Evolutionary conservation across 1,140 invertebrate genomes (phyloP).

Genomic region (Ptiloglossa arizonensis): DNA sequence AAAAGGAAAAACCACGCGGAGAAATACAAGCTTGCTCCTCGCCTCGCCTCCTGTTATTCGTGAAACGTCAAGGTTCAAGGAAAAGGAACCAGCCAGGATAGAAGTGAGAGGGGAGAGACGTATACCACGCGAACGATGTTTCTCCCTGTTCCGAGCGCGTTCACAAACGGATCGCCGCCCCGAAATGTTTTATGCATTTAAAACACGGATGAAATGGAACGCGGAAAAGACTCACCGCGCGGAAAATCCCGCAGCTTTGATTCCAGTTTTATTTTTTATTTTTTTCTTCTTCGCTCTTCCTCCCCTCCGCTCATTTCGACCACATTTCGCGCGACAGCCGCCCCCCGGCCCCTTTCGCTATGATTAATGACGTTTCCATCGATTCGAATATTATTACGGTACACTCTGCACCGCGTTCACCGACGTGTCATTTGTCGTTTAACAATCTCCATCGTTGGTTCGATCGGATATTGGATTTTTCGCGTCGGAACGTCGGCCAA

Average conservation of each 20-base stretch:
- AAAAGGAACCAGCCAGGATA: no score
- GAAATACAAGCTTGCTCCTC: no score
- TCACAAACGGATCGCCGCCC: constrained; percentile 25
- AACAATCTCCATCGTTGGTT: not conserved
- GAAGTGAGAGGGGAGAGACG: no score
- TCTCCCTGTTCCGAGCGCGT: not conserved
- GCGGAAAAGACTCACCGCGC: constrained; percentile 4
- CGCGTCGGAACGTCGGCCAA: no score
- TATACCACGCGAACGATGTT: not conserved
- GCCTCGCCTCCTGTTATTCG: no score
- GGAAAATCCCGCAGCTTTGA: constrained; percentile 29
- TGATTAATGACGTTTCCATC: not conserved
- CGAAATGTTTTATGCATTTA: constrained; percentile 47
- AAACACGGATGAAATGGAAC: constrained; percentile 36
- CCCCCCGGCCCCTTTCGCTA: not conserved
- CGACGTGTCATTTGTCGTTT: not conserved
- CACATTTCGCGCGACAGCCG: not conserved
- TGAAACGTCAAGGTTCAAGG: not conserved
- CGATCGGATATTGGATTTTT: not conserved
- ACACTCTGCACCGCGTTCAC: not conserved
- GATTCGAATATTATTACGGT: not conserved
- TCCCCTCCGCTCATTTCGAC: not conserved
- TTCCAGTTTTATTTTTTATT: not conserved
- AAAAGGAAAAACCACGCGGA: no score
- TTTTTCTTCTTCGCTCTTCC: not conserved